Conservation (phyloP, 2,113 vertebrate genomes). For the Varanus komodoensis region DNA sequence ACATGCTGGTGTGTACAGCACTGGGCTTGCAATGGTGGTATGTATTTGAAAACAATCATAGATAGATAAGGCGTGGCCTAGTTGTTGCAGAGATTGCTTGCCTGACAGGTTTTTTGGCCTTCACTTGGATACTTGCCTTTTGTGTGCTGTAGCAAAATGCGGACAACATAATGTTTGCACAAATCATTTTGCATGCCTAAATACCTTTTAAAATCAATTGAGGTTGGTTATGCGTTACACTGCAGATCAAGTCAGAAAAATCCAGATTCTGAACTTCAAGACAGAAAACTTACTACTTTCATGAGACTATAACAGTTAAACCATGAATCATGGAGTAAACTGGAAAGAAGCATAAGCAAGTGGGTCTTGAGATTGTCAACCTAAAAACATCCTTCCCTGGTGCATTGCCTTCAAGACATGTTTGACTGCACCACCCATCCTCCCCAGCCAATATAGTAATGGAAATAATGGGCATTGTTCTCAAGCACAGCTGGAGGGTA, state of each 20-base stretch:
- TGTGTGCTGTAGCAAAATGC: background rate
- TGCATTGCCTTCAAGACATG: no score
- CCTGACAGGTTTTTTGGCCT: background rate
- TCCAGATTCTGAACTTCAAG: background rate
- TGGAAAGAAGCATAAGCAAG: background rate
- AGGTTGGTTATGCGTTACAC: background rate
- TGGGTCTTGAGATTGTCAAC: background rate
- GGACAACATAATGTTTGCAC: background rate
- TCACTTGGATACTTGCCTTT: background rate
- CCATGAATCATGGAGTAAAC: background rate
- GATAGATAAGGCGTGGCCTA: background rate
- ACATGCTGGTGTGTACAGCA: conserved; percentile 94
- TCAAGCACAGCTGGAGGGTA: no score
- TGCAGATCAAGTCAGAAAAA: background rate
- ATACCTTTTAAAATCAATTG: background rate
- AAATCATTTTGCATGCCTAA: background rate
- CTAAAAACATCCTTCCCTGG: background rate
- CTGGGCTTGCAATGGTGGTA: conserved; percentile 99
- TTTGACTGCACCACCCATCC: no score
- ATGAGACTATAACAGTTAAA: background rate
- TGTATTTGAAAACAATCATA: conserved; percentile 60
- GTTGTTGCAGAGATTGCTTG: background rate
- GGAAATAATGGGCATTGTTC: no score
- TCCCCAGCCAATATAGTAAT: no score
- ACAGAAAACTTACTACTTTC: background rate